phyloP scores from a whole-genome alignment of 2,113 vertebrate species.

The Cynocephalus volans region DNA sequence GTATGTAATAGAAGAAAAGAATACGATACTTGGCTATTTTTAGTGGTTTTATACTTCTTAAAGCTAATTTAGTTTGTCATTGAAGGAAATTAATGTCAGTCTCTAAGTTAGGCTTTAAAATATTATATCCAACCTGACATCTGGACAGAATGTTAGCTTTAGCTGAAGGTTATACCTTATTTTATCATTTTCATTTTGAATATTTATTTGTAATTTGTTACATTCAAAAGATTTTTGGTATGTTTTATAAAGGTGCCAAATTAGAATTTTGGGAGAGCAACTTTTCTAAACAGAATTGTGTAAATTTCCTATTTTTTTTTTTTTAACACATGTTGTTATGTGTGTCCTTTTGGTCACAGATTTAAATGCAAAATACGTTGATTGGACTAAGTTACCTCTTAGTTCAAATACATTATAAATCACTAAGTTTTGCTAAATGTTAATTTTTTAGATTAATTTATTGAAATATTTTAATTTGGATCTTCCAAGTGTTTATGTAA shows the following conservation, averaged over 20 bases:
- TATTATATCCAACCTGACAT: conserved; percentile 54
- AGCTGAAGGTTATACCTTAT: conserved; percentile 73
- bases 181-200: conserved; percentile 78
- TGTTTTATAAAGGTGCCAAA: conserved; percentile 31
- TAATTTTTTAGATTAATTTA: neutral
- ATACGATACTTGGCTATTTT: neutral
- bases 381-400: neutral
- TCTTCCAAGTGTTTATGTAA: neutral
- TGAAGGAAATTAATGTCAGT: conserved; percentile 80
- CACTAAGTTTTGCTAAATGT: neutral
- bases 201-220: conserved; percentile 1
- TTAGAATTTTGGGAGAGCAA: conserved; percentile 12
- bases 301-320: neutral
- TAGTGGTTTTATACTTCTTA: conserved; percentile 58
- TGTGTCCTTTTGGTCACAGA: neutral
- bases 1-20: neutral
- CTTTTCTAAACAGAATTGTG: neutral
- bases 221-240: conserved; percentile 65
- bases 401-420: neutral
- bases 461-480: conserved; percentile 24
- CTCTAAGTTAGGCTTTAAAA: conserved; percentile 61
- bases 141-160: conserved; percentile 63
- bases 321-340: neutral
- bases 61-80: conserved; percentile 75
- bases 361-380: neutral